Conservation (phyloP, 2,113 vertebrate species). For the Hemiscyllium ocellatum region DNA sequence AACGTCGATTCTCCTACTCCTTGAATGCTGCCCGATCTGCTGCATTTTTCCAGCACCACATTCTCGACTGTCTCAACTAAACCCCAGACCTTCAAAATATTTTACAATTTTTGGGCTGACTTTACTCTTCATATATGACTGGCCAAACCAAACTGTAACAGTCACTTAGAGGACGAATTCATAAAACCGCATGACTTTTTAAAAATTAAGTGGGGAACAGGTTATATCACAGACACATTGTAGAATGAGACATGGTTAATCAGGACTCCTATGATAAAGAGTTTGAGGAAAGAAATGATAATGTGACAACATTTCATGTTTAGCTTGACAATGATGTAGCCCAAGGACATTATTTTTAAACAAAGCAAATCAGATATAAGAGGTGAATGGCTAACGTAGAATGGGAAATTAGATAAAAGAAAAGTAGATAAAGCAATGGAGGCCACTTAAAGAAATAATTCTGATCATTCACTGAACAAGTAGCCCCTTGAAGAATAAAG, state of each 20-base stretch:
- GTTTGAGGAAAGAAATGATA: not conserved
- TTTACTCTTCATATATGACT: not conserved
- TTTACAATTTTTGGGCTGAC: not conserved
- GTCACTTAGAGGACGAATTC: not conserved
- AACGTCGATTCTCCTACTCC: too few species aligned
- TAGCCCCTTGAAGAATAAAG: not conserved
- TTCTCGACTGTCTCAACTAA: not conserved
- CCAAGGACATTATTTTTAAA: not conserved
- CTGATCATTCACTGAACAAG: not conserved
- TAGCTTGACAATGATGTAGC: not conserved
- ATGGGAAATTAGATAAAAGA: not conserved
- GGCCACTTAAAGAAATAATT: not conserved
- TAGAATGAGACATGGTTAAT: not conserved
- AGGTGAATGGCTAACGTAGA: not conserved
- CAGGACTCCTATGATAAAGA: not conserved
- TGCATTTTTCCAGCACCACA: too few species aligned
- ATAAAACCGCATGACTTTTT: not conserved
- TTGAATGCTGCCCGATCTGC: too few species aligned
- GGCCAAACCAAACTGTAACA: not conserved
- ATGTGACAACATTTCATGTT: not conserved
- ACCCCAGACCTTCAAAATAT: too few species aligned
- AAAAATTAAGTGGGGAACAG: not conserved
- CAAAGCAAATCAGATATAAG: not conserved
- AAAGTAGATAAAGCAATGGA: not conserved
- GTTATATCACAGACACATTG: not conserved